Base-by-base conservation (phyloP, 2,113 vertebrate genomes). In the Fregata magnificens region DNA sequence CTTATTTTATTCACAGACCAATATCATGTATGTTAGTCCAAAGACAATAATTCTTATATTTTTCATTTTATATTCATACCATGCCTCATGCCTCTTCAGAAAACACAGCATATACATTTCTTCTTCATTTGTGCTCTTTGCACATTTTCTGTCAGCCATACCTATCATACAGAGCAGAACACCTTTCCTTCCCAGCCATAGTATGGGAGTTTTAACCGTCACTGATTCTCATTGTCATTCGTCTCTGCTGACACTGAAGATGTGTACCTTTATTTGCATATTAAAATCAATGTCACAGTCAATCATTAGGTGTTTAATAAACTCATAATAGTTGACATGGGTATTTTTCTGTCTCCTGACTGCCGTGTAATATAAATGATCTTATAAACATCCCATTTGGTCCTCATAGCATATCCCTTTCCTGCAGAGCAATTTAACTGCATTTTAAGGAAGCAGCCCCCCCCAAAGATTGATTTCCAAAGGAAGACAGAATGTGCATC, bases 231-330 rank as follows among this genome's bases (percentile, higher is more conserved):
- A 58, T 70, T 71, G 83, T 92, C 91, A 42, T 91, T 81, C 82
- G 91, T 93, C 29, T 94, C 36, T 21, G 47, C 47, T 90, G 58
- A 62, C 25, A 79, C 73, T 34, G 82, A 93, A 84, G 31, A 79
- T 0, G 2, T 63, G 83, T 70, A 76, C 32, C 62, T 50, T 89
- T 86, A 85, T 88, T 92, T 95, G 93, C 82, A 86, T 67, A 88
- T 81, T 95, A 52, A 91, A 81, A 95, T 55, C 56, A 65, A 71
- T 88, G 55, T 86, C 70, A 91, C 73, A 80, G 77, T 95, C 72
- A 95, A 53, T 96, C 85, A 90, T 91, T 90, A 93, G 69, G 24
- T 83, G 79, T 82, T 97, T 79, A 85, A 72, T 85, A 88, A 96
- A 83, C 26, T 70, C 70, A 32, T 87, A 78, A 78, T 70, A 36